Evolutionary conservation across 2,113 vertebrate genomes (phyloP).

Genomic region (Muscicapa adusta): DNA sequence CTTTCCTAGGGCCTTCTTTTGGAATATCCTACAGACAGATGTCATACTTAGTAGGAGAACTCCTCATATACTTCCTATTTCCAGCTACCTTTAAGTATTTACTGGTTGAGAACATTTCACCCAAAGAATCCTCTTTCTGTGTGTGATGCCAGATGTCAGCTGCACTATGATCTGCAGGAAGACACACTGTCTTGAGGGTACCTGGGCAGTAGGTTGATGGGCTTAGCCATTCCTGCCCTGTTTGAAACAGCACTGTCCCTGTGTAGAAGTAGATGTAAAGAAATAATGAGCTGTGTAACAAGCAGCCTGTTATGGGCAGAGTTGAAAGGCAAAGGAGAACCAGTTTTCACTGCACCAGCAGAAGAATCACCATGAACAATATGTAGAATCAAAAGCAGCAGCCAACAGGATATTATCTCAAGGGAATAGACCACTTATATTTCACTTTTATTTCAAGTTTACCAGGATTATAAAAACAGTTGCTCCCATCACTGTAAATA

Average conservation of each 20-base stretch:
- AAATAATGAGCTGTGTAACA: not conserved
- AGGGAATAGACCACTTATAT: not conserved
- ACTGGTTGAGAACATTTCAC: not conserved
- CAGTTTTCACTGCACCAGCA: not conserved
- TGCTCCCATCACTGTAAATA: not conserved
- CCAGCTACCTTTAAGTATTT: slow-evolving; percentile 1
- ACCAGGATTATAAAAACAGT: not conserved
- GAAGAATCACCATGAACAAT: not conserved
- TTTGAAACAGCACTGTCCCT: not conserved
- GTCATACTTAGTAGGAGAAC: not conserved
- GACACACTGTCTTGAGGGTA: not conserved
- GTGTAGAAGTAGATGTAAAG: not conserved
- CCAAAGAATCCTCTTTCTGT: not conserved
- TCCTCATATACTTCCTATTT: slow-evolving; percentile 8
- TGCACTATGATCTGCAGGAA: not conserved
- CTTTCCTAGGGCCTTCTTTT: slow-evolving; percentile 19
- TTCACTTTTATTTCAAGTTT: not conserved
- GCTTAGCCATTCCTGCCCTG: not conserved
- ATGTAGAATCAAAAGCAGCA: not conserved
- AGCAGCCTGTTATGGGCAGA: not conserved
- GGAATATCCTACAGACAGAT: slow-evolving; percentile 3
- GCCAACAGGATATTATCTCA: not conserved
- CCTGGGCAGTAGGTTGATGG: not conserved
- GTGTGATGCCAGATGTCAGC: not conserved
- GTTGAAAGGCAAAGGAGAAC: not conserved